A percentile compares a stretch with the other conserved stretches of the same genome.
phyloP scores from a whole-genome alignment of 2,888 invertebrate species.

The Fabriciana adippe region DNA sequence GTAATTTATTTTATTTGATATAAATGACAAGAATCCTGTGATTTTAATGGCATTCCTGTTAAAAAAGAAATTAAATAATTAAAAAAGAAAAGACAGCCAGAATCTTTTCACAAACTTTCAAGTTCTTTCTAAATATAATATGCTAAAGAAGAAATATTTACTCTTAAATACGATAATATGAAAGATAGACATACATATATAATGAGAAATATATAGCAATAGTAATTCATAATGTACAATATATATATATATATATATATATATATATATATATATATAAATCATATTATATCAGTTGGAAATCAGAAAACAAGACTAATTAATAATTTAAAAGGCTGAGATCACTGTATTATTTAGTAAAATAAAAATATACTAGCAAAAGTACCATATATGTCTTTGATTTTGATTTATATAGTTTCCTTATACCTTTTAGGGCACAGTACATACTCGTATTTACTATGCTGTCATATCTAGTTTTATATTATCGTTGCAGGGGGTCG shows the following conservation, averaged over 20 bases:
- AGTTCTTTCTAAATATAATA: too few relatives aligned
- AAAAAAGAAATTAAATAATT: too few relatives aligned
- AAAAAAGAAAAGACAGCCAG: too few relatives aligned
- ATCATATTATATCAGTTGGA: neutral
- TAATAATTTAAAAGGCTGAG: neutral
- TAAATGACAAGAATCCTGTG: too few relatives aligned
- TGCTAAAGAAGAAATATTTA: too few relatives aligned
- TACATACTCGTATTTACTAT: neutral
- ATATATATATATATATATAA: neutral
- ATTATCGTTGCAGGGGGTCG: constrained; percentile 11
- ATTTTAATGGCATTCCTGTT: too few relatives aligned
- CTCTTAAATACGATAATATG: too few relatives aligned
- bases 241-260: neutral
- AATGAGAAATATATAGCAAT: neutral
- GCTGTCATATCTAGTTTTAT: constrained; percentile 24
- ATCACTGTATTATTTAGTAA: neutral
- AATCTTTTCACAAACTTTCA: too few relatives aligned
- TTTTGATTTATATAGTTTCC: constrained; percentile 17
- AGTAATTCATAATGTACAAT: neutral
- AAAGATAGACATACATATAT: too few relatives aligned
- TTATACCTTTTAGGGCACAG: neutral
- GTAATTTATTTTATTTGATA: too few relatives aligned
- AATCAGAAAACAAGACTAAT: neutral
- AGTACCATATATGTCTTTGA: constrained; percentile 1
- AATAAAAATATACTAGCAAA: constrained; percentile 1